Percentiles rank a stretch among this genome's conserved stretches.
Evolutionary conservation across 2,888 invertebrate species (phyloP).

Genomic region (Agrochola lychnidis): DNA sequence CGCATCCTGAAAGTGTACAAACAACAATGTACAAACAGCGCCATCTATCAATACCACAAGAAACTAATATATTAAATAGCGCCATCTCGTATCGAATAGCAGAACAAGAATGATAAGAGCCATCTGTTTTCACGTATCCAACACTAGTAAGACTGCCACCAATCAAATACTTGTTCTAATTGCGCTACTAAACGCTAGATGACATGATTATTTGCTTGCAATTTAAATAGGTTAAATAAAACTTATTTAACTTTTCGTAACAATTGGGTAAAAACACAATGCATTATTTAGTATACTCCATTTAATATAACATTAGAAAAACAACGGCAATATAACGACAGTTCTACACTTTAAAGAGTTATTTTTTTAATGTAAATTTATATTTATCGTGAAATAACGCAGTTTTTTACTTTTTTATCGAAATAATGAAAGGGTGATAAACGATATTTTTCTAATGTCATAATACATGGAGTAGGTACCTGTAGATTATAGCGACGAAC

Average conservation of each 20-base stretch:
- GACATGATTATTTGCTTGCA: neutral
- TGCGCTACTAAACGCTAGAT: slow-evolving; percentile 51
- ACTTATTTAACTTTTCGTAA: too few species aligned
- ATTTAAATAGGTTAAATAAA: too few species aligned
- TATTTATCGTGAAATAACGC: too few species aligned
- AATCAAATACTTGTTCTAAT: neutral
- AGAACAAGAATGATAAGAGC: slow-evolving; percentile 55
- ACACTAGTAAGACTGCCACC: slow-evolving; percentile 14
- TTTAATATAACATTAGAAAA: too few species aligned
- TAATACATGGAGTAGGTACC: too few species aligned
- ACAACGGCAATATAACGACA: too few species aligned
- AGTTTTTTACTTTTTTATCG: too few species aligned
- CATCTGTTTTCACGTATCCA: slow-evolving; percentile 66
- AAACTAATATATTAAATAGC: slow-evolving; percentile 39
- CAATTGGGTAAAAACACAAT: neutral
- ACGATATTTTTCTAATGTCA: too few species aligned
- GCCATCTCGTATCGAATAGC: slow-evolving; percentile 71
- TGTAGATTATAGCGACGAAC: too few species aligned
- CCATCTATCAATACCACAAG: slow-evolving; percentile 27
- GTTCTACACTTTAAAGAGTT: too few species aligned
- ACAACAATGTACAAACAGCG: neutral
- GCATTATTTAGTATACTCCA: neutral
- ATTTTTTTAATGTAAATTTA: too few species aligned
- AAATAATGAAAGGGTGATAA: too few species aligned
- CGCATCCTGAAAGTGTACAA: neutral